A percentile compares a stretch with the other conserved stretches of the same genome.
phyloP scores from a whole-genome alignment of 2,888 invertebrate species.

The Stratiomys singularior region DNA sequence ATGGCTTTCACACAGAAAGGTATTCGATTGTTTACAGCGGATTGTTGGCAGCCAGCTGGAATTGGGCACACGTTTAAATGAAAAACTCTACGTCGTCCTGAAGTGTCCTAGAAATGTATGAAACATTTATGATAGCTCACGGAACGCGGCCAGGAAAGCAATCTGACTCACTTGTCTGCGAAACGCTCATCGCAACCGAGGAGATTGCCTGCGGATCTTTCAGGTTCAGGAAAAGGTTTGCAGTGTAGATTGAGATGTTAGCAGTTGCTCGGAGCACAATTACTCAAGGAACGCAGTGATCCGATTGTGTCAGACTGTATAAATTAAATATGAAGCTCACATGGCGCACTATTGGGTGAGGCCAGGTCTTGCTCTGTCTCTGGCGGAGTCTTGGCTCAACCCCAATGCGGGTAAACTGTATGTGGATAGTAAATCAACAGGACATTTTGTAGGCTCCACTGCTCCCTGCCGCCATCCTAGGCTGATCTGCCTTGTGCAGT shows the following conservation, averaged over 20 bases:
- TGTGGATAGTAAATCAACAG: constrained; percentile 49
- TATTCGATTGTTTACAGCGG: not conserved
- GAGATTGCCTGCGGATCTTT: no score
- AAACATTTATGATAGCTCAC: no score
- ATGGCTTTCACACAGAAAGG: not conserved
- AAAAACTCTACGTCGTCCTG: not conserved
- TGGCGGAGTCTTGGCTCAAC: constrained; percentile 18
- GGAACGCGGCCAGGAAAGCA: no score
- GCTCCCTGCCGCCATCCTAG: constrained; percentile 27
- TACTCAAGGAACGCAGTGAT: not conserved
- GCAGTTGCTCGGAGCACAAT: no score
- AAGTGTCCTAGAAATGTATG: no score
- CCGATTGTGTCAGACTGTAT: not conserved
- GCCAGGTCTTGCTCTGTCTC: not conserved
- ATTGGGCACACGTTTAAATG: not conserved
- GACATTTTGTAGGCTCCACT: constrained; percentile 44
- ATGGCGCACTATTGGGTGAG: constrained; percentile 7
- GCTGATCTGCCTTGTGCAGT: not conserved
- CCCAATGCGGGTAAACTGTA: constrained; percentile 44
- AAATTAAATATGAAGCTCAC: not conserved
- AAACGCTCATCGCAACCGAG: no score
- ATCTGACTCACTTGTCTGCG: no score
- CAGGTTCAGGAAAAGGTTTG: no score
- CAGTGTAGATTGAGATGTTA: no score
- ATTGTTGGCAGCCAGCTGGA: not conserved